phyloP scores from a whole-genome alignment of 2,888 invertebrate species.

The Peribatodes rhomboidaria region DNA sequence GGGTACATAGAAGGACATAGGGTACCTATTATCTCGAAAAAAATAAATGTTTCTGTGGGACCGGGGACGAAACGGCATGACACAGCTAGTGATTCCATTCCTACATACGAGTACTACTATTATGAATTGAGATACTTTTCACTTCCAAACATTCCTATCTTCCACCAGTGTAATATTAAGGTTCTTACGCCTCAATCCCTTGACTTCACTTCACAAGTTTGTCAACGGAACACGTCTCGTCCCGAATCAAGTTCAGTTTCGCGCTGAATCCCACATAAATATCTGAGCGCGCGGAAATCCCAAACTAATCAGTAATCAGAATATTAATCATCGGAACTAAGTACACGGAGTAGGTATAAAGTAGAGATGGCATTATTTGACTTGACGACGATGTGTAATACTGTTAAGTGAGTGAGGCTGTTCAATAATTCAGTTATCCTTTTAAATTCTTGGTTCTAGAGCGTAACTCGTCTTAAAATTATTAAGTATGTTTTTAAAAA shows the following conservation, averaged over 20 bases:
- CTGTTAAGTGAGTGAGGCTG: background rate
- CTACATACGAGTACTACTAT: too few species aligned
- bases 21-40: too few species aligned
- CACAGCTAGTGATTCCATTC: too few species aligned
- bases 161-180: background rate
- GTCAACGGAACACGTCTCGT: conserved; percentile 14
- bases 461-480: too few species aligned
- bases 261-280: conserved; percentile 38
- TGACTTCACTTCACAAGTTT: conserved; percentile 11
- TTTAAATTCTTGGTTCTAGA: too few species aligned
- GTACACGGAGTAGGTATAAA: background rate
- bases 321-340: conserved; percentile 46
- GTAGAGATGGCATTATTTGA: background rate
- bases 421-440: background rate
- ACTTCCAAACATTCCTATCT: background rate
- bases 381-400: background rate
- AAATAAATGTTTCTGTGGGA: too few species aligned
- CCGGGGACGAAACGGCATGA: too few species aligned
- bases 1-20: too few species aligned
- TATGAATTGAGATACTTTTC: too few species aligned
- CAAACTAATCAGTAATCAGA: conserved; percentile 51
- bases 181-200: background rate
- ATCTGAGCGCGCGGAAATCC: conserved; percentile 40
- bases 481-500: too few species aligned
- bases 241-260: conserved; percentile 24